A percentile compares a stretch with the other conserved stretches of the same genome.
Evolutionary conservation across 2,888 invertebrate species (phyloP).

Genomic region (Toxonevra muliebris): DNA sequence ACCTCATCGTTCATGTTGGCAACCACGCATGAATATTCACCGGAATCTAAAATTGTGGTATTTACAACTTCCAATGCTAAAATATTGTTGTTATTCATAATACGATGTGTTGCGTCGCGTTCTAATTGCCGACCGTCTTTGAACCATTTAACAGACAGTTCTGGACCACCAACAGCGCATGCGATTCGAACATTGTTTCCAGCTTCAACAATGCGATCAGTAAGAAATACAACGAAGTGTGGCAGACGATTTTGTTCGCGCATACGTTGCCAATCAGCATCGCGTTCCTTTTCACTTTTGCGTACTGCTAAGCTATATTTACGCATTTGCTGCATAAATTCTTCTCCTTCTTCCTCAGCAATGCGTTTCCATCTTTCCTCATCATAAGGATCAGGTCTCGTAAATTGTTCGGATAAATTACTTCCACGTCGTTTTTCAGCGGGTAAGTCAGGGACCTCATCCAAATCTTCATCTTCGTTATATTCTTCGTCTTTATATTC

Average conservation of each 20-base stretch:
- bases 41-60: slow-evolving; percentile 71
- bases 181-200: slow-evolving; percentile 80
- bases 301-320: slow-evolving; percentile 59
- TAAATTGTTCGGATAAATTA: slow-evolving; percentile 59
- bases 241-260: slow-evolving; percentile 62
- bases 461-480: slow-evolving; percentile 47
- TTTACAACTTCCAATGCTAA: slow-evolving; percentile 69
- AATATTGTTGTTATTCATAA: slow-evolving; percentile 69
- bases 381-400: slow-evolving; percentile 58
- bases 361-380: slow-evolving; percentile 62
- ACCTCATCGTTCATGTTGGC: slow-evolving; percentile 78
- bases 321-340: slow-evolving; percentile 61
- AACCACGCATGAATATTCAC: slow-evolving; percentile 75
- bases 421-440: slow-evolving; percentile 56
- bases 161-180: slow-evolving; percentile 80
- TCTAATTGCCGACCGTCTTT: slow-evolving; percentile 71
- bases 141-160: slow-evolving; percentile 78
- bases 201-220: slow-evolving; percentile 78
- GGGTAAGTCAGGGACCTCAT: slow-evolving; percentile 48
- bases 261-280: slow-evolving; percentile 63
- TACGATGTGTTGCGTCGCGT: slow-evolving; percentile 63
- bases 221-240: slow-evolving; percentile 68
- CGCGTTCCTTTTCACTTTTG: slow-evolving; percentile 60
- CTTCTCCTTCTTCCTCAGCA: slow-evolving; percentile 61
- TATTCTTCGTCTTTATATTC: slow-evolving; percentile 39